Conservation (phyloP, 2,113 vertebrate species). For the Chamaetylas fuelleborni region DNA sequence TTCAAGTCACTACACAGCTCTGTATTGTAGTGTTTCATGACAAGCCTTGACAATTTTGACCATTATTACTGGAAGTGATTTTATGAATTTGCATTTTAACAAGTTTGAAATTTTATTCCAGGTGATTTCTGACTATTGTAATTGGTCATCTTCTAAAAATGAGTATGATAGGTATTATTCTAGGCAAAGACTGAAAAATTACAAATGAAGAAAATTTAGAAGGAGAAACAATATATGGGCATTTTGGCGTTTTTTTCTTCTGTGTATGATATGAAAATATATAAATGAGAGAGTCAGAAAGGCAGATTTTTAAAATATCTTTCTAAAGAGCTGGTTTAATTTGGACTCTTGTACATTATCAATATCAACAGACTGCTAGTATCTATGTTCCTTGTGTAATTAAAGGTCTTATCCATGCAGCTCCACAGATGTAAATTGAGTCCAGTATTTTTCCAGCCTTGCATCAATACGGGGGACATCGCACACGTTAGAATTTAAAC, state of each 20-base stretch:
- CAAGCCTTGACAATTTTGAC: background rate
- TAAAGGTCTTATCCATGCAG: background rate
- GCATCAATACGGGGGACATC: background rate
- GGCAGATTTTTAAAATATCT: background rate
- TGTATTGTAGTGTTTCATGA: background rate
- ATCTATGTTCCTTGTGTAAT: background rate
- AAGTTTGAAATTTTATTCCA: background rate
- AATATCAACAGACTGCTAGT: background rate
- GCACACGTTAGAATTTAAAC: background rate
- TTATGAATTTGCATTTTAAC: background rate
- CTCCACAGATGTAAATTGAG: background rate
- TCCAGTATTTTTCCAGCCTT: background rate
- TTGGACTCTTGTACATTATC: background rate
- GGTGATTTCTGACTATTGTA: background rate
- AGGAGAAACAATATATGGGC: background rate
- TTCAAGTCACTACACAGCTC: background rate
- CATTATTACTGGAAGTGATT: background rate
- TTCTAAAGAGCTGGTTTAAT: background rate
- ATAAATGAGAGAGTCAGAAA: background rate
- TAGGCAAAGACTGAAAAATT: background rate
- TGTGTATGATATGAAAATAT: background rate
- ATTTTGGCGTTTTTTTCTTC: background rate
- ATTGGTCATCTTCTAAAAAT: background rate
- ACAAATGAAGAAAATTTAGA: background rate
- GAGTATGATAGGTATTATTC: background rate